phyloP scores from a whole-genome alignment of 2,797 vertebrate genomes.

The Morus bassanus region DNA sequence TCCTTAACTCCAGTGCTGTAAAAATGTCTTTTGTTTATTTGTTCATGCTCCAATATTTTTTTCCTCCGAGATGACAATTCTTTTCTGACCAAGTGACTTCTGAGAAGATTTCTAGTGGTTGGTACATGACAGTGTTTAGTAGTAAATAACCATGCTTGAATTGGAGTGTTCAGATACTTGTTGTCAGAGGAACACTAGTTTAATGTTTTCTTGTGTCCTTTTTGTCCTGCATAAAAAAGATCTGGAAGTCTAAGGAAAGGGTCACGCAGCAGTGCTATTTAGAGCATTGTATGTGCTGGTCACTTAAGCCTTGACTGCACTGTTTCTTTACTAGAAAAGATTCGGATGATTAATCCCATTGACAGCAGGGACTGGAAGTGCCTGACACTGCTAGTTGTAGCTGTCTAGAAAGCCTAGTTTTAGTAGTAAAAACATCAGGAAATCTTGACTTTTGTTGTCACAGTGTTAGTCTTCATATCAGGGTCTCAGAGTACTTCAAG shows the following conservation, averaged over 20 bases:
- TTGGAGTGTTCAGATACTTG: not conserved
- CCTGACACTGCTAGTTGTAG: not conserved
- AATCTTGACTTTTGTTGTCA: not conserved
- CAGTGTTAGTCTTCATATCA: not conserved
- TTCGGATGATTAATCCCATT: not conserved
- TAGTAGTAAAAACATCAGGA: not conserved
- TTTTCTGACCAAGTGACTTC: not conserved
- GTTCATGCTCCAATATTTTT: not conserved
- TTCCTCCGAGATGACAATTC: not conserved
- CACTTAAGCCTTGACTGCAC: not conserved
- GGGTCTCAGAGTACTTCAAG: not conserved
- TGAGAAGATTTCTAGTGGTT: not conserved
- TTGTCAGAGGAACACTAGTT: not conserved
- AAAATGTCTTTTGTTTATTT: not conserved
- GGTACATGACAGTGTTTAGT: accelerated
- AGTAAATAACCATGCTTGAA: not conserved
- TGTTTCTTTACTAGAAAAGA: not conserved
- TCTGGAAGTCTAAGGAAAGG: not conserved
- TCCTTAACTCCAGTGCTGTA: not conserved
- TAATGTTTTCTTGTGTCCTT: not conserved
- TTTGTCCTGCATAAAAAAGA: not conserved
- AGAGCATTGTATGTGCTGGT: not conserved
- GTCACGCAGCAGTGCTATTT: not conserved
- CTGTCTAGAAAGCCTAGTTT: not conserved
- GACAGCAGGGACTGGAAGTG: not conserved